Percentiles rank a stretch among this genome's conserved stretches.
phyloP scores from a whole-genome alignment of 1,140 invertebrate genomes.

The Probaryconus sp. region DNA sequence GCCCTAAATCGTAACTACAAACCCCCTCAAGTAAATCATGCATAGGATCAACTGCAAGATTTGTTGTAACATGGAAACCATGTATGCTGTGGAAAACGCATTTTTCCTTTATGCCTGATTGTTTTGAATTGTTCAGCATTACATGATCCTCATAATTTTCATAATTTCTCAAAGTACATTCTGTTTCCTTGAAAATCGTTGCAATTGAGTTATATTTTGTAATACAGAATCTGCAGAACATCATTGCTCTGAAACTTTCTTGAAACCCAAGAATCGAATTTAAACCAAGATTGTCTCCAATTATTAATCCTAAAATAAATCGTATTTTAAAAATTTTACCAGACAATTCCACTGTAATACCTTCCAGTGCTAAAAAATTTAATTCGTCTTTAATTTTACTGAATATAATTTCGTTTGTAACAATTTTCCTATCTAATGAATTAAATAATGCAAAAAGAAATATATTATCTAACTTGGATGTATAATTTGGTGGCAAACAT shows the following conservation, averaged over 20 bases:
- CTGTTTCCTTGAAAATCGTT: too few relatives aligned
- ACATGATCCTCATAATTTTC: too few relatives aligned
- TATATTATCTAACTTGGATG: neutral
- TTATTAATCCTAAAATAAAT: constrained; percentile 1
- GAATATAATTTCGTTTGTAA: neutral
- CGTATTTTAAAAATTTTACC: neutral
- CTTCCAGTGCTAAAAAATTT: neutral
- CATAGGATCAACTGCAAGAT: too few relatives aligned
- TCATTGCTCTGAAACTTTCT: constrained; percentile 7
- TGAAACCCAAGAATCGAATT: constrained; percentile 4
- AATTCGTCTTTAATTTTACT: neutral
- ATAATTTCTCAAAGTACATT: too few relatives aligned
- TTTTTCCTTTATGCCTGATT: too few relatives aligned
- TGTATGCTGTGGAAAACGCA: too few relatives aligned
- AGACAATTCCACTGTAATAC: neutral
- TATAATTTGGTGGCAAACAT: neutral
- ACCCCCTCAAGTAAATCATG: too few relatives aligned
- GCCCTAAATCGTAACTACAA: too few relatives aligned
- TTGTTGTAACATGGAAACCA: too few relatives aligned
- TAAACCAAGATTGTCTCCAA: constrained; percentile 15
- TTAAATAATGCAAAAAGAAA: constrained; percentile 2
- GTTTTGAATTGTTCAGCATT: too few relatives aligned
- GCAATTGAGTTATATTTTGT: constrained; percentile 29
- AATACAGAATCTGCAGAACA: constrained; percentile 14
- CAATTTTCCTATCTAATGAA: too few relatives aligned